phyloP scores from a whole-genome alignment of 2,797 vertebrate species.

The Bradypus variegatus region DNA sequence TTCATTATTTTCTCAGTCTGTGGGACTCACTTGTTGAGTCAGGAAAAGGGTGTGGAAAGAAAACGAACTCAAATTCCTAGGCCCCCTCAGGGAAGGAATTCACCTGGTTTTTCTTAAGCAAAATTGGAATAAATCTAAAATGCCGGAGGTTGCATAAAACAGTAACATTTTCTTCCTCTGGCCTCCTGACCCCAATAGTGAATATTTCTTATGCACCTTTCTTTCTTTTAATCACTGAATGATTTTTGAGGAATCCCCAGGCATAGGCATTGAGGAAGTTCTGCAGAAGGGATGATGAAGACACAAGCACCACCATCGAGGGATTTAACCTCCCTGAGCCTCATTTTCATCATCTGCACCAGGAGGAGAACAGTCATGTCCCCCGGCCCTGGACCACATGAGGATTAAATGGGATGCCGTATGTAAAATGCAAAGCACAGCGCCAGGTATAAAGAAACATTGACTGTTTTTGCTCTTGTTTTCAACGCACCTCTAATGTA shows the following conservation, averaged over 20 bases:
- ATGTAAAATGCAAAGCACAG: too few species aligned
- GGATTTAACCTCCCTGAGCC: too few species aligned
- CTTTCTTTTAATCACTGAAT: not conserved
- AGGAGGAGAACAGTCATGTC: rapidly evolving
- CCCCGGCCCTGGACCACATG: rapidly evolving
- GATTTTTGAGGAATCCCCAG: not conserved
- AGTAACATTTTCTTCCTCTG: not conserved
- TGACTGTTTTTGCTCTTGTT: too few species aligned
- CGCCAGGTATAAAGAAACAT: not conserved
- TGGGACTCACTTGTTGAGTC: not conserved
- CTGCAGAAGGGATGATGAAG: not conserved
- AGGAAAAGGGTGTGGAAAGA: not conserved
- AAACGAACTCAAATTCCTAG: rapidly evolving
- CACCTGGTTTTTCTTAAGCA: not conserved
- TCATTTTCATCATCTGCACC: rapidly evolving
- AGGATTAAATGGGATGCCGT: not conserved
- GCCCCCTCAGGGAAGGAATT: not conserved
- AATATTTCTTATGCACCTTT: not conserved
- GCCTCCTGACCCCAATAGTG: not conserved
- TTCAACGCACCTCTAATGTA: too few species aligned
- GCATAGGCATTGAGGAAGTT: not conserved
- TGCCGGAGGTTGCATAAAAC: not conserved
- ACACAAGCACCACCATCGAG: rapidly evolving
- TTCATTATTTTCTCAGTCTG: not conserved
- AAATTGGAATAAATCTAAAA: not conserved